These are phyloP conservation scores for Calliphora vicina DNA, from an alignment of 1,140 invertebrate genomes.

Conservation along the genomic window DNA sequence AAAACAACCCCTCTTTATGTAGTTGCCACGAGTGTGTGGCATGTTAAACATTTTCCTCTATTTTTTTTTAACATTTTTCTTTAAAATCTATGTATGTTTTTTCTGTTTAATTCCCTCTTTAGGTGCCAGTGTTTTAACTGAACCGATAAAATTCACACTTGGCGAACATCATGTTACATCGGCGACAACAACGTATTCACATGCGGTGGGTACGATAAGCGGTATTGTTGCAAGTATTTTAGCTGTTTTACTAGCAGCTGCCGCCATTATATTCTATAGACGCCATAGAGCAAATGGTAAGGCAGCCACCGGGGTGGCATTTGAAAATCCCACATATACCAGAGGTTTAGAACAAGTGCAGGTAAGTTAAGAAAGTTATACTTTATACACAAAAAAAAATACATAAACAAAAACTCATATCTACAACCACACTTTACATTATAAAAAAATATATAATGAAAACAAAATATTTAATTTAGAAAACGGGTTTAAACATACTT, in stretches of 20 bases:
- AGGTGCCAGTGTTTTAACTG: constrained; percentile 78
- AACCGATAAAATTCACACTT: constrained; percentile 76
- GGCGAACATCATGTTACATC: constrained; percentile 73
- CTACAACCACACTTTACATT: too few relatives aligned
- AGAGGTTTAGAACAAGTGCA: constrained; percentile 76
- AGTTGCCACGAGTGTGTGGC: neutral
- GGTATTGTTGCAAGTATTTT: constrained; percentile 72
- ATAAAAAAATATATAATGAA: too few relatives aligned
- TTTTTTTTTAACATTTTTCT: neutral
- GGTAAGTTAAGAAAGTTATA: constrained; percentile 64
- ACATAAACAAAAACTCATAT: too few relatives aligned
- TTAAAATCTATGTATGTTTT: neutral
- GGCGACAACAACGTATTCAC: constrained; percentile 66
- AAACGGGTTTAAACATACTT: too few relatives aligned
- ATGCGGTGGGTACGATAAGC: constrained; percentile 71
- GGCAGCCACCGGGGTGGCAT: constrained; percentile 73
- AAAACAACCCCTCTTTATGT: neutral
- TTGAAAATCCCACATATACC: constrained; percentile 86
- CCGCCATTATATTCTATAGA: constrained; percentile 72
- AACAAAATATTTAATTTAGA: too few relatives aligned
- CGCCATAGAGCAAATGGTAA: constrained; percentile 69
- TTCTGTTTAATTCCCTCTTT: constrained; percentile 33
- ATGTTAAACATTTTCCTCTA: neutral
- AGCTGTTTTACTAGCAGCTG: constrained; percentile 70
- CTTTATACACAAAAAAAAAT: neutral